Evolutionary conservation across 1,140 invertebrate genomes (phyloP).

Genomic region (Tetragnatha versicolor): DNA sequence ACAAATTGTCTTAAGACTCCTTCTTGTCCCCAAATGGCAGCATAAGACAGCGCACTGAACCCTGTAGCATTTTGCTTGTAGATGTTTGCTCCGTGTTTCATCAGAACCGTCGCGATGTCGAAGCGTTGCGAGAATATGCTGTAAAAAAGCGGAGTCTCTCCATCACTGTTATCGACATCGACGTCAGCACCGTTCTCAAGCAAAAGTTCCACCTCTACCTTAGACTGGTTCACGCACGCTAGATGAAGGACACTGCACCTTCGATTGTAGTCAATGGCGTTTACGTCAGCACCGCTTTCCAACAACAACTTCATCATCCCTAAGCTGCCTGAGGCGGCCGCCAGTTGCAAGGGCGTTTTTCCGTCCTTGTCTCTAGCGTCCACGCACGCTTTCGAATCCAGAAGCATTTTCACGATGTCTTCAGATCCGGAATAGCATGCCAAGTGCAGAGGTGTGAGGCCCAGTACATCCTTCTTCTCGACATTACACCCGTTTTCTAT

Average conservation of each 20-base stretch:
- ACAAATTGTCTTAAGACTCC: too few species aligned
- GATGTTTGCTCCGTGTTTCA: neutral
- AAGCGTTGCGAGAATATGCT: neutral
- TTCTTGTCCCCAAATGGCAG: too few species aligned
- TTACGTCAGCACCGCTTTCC: constrained; percentile 1
- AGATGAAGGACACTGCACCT: neutral
- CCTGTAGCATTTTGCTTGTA: too few species aligned
- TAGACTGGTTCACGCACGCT: neutral
- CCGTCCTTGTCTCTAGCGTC: neutral
- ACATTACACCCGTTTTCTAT: neutral
- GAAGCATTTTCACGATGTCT: constrained; percentile 59
- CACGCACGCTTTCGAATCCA: neutral
- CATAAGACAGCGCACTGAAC: too few species aligned
- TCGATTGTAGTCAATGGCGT: neutral
- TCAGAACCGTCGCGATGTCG: neutral
- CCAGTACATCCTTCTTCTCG: constrained; percentile 31
- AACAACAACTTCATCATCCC: neutral
- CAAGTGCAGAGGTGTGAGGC: constrained; percentile 40
- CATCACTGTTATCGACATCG: constrained; percentile 72
- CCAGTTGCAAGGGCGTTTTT: neutral
- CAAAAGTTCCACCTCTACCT: constrained; percentile 6
- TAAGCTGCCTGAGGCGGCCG: neutral
- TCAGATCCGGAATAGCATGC: constrained; percentile 60
- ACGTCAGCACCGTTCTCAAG: constrained; percentile 73
- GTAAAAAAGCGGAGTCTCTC: constrained; percentile 1